Base-by-base conservation (phyloP, 2,113 vertebrate species). In the Pomatorhinus ruficollis region DNA sequence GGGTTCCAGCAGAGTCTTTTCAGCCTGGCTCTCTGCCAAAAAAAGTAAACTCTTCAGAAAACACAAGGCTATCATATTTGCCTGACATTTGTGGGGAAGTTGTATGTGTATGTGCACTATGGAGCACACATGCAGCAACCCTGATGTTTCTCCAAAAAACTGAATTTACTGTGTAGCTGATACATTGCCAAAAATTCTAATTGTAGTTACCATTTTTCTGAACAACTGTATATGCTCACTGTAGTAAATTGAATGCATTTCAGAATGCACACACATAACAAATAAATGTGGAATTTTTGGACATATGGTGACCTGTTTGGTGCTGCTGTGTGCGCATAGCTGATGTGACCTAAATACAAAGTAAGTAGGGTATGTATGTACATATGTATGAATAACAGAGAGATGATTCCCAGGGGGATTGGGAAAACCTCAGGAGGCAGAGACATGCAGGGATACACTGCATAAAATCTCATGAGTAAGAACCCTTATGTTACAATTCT, bases 301-400 rank as follows among this genome's bases (percentile, higher is more conserved):
- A 86, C 94, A 95, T 97, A 95, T 87, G 90, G 92, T 95, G 95
- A 92, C 92, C 88, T 86, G 83, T 70, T 93, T 86, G 92, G 57
- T 91, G 86, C 79, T 89, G 60, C 68, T 95, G 45, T 83, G 70
- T 83, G 39, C 6, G 5, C 35, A 9, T 6, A 83, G 83, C 56
- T 89, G 80, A 81, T 90, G 83, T 92, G 95, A 96, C 90, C 94
- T 95, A 96, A 92, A 97, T 90, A 96, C 63, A 39, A 83, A 93
- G 54, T 83, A 95, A 94, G 54, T 69, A 92, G 89, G 79, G 35
- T 96, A 80, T 2, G 0, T 87, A 68, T 75, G 59, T 92, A 86
- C 27, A 10, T 81, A 66, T 37, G 5, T 82, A 90, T 66, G 47
- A 90, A 72, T 69, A 76, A 57, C 69, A 61, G 61, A 65, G 63